Percentiles rank a stretch among this genome's conserved stretches.
These are phyloP conservation scores for Hesperophylax magnus DNA, from an alignment of 1,140 invertebrate species.

Conservation along the genomic window DNA sequence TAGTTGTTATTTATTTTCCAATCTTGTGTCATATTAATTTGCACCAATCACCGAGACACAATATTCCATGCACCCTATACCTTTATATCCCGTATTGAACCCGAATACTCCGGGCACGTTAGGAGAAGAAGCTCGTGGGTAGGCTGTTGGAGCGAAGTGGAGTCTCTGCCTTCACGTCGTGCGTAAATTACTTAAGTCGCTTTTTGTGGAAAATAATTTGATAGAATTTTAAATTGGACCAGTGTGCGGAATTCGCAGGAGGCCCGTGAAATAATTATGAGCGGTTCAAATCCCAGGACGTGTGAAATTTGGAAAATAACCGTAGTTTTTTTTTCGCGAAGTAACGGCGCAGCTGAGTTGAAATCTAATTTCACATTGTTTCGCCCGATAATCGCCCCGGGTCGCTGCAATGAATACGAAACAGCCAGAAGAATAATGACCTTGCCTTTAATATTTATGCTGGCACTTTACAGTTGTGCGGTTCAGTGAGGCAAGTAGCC, in stretches of 20 bases:
- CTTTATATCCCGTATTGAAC: neutral
- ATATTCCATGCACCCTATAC: neutral
- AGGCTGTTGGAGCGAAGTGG: neutral
- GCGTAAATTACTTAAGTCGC: slow-evolving; percentile 51
- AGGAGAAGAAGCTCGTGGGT: neutral
- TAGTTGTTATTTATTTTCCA: no score
- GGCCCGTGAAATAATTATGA: slow-evolving; percentile 45
- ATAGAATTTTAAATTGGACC: slow-evolving; percentile 53
- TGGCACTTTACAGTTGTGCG: neutral
- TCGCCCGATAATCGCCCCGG: slow-evolving; percentile 11
- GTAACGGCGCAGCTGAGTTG: neutral
- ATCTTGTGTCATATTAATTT: no score
- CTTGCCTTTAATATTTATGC: slow-evolving; percentile 12
- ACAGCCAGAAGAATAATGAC: slow-evolving; percentile 13
- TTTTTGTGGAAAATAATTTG: slow-evolving; percentile 49
- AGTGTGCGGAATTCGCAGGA: slow-evolving; percentile 32
- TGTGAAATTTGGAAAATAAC: slow-evolving; percentile 28
- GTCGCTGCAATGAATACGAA: slow-evolving; percentile 31
- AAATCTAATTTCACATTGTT: slow-evolving; percentile 37
- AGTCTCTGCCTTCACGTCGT: slow-evolving; percentile 36
- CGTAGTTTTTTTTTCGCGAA: neutral
- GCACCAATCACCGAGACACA: no score
- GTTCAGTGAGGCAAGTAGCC: neutral
- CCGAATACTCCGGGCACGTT: neutral
- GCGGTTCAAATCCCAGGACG: slow-evolving; percentile 38